Base-by-base conservation (phyloP, 2,888 invertebrate species). In the Anarsia innoxiella region DNA sequence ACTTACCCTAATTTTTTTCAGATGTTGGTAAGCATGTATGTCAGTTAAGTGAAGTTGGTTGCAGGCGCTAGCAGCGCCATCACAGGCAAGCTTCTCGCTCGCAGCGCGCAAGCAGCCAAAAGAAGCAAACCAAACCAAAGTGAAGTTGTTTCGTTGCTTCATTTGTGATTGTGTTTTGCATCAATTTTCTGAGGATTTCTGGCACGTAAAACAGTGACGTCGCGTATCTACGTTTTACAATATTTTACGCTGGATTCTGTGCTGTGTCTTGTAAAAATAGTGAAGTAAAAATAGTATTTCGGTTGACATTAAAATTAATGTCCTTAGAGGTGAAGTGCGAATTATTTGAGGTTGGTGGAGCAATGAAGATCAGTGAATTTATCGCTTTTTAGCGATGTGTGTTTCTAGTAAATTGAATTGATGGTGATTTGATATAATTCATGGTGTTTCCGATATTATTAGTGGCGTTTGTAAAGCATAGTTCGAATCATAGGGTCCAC, bases 401-500 rank as follows among this genome's bases (percentile, higher is more conserved):
- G 73, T 69, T 60, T 69, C 65, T 63, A 59, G 46, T 65, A 68
- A 69, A 66, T 76, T 70, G 74, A 75, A 74, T 80, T 80, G 71
- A 76, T 73, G 59, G 78, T 82, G 82, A 52, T 76, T 66, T 64
- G 59, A 51, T 70, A 59, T 70, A 79, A 79, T 83, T 78, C 75
- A 84, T 84, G 84, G 84, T 84, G 83, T 77, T 76, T 72, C 61
- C 66, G 60, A 73, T 64, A 68, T 63, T 63, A 49, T 66, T 72
- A 65, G 83, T 83, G 77, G 53, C 61, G 62, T 75, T 80, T 70
- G 70, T 65, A 69, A 75, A 74, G 57, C 57, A 74, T 75, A 74
- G 58, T 75, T 74, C 77, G 68, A 85, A 85, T 77, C 85, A 86
- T 86, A 84, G 85, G 85, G 77, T 83, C 85, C 77, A 82, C 74